phyloP scores from a whole-genome alignment of 2,113 vertebrate species.

The Scophthalmus maximus region DNA sequence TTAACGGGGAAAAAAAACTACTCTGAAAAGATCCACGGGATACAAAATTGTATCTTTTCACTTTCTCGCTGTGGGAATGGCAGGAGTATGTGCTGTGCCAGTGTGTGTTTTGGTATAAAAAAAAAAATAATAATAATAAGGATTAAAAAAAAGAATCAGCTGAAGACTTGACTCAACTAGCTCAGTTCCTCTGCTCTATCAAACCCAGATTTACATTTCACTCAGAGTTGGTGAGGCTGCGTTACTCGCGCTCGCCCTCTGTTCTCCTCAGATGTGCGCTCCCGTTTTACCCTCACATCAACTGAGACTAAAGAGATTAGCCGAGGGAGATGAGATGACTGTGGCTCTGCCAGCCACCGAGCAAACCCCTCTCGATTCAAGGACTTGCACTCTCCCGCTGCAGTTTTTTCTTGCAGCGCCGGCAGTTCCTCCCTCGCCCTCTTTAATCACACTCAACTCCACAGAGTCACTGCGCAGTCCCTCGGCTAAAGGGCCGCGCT shows the following conservation, averaged over 20 bases:
- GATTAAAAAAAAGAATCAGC: too few species aligned
- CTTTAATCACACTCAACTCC: constrained; percentile 52
- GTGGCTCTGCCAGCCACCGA: constrained; percentile 51
- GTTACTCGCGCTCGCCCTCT: constrained; percentile 17
- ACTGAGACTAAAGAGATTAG: constrained; percentile 69
- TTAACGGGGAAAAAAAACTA: constrained; percentile 37
- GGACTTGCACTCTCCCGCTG: constrained; percentile 54
- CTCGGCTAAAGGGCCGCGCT: constrained; percentile 21
- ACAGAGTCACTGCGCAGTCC: constrained; percentile 7
- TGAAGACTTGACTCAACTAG: constrained; percentile 25
- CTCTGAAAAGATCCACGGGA: constrained; percentile 65
- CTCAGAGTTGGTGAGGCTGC: constrained; percentile 32
- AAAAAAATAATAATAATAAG: too few species aligned
- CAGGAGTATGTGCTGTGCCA: constrained; percentile 54
- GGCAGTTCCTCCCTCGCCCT: constrained; percentile 46
- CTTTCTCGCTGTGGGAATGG: constrained; percentile 38
- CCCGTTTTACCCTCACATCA: constrained; percentile 45
- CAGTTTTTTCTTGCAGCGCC: constrained; percentile 31
- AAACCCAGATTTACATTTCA: constrained; percentile 28
- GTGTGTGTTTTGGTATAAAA: too few species aligned
- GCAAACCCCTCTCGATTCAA: constrained; percentile 37
- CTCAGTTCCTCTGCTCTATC: constrained; percentile 18
- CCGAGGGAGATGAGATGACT: constrained; percentile 53
- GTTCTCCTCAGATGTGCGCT: constrained; percentile 37
- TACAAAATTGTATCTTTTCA: constrained; percentile 54